A percentile compares a stretch with the other conserved stretches of the same genome.
Evolutionary conservation across 2,888 invertebrate species (phyloP).

Genomic region (Agrypnus murinus): DNA sequence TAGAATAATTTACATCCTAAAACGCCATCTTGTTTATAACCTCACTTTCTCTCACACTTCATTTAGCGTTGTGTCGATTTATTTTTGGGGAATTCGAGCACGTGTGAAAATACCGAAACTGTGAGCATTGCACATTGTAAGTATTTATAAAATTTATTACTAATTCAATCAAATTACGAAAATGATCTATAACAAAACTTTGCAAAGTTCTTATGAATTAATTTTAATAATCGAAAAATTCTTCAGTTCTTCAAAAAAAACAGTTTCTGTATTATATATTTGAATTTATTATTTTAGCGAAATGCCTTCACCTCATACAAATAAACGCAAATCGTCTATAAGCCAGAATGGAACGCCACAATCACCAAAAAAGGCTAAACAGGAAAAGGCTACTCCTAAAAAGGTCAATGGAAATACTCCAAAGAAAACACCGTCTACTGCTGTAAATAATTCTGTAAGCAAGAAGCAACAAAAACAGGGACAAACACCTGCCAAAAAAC

Average conservation of each 20-base stretch:
- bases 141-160: slow-evolving; percentile 1
- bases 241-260: not conserved
- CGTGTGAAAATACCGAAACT: too few species aligned
- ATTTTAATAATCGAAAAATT: too few species aligned
- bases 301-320: not conserved
- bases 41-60: too few species aligned
- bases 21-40: too few species aligned
- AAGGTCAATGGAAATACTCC: not conserved
- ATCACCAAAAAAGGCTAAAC: not conserved
- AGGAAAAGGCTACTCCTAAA: not conserved
- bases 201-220: too few species aligned
- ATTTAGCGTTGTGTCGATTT: too few species aligned
- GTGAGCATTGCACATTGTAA: not conserved
- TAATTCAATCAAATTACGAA: too few species aligned
- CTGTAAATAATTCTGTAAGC: not conserved
- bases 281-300: not conserved
- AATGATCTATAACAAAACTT: too few species aligned
- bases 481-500: not conserved
- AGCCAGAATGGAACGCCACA: not conserved
- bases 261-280: not conserved
- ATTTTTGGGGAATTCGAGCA: too few species aligned
- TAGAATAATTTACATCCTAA: too few species aligned
- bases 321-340: slow-evolving; percentile 16
- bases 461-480: not conserved
- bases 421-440: too few species aligned